Evolutionary conservation across 2,113 vertebrate species (phyloP).

Genomic region (Pithys albifrons): DNA sequence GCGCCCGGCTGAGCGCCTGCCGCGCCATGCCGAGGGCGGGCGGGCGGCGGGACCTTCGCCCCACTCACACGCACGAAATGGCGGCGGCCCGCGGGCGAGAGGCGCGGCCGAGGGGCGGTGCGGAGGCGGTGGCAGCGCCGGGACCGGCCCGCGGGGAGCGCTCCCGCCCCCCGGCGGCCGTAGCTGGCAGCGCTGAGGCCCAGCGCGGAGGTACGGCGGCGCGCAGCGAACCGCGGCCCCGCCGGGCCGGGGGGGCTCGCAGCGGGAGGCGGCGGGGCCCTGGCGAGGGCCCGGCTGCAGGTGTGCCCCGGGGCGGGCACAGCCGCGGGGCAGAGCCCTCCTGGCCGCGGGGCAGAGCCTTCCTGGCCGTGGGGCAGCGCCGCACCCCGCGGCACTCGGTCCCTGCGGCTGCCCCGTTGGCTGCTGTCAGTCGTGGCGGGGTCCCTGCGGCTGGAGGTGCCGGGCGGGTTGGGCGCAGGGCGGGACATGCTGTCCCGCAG

Average conservation of each 20-base stretch:
- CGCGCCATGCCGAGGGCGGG: conserved; percentile 58
- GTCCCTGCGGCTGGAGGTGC: background rate
- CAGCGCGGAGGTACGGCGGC: too few species aligned
- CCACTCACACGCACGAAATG: background rate
- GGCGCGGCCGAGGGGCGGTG: too few species aligned
- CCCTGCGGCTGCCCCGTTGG: background rate
- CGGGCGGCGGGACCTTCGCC: background rate
- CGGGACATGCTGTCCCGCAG: background rate
- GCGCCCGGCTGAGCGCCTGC: conserved; percentile 70
- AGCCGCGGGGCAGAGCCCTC: background rate
- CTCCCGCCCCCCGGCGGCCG: too few species aligned
- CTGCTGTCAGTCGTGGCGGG: background rate
- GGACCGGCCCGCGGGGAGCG: too few species aligned
- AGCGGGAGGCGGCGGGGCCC: too few species aligned
- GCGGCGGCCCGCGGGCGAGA: background rate
- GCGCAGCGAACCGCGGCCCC: too few species aligned
- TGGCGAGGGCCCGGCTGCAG: too few species aligned
- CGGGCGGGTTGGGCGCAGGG: background rate
- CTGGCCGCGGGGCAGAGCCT: background rate
- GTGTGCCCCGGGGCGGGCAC: too few species aligned
- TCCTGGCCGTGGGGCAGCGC: background rate
- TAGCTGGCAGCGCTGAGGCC: too few species aligned
- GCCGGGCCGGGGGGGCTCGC: too few species aligned
- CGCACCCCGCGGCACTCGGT: rapidly evolving
- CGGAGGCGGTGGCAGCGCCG: too few species aligned